phyloP scores from a whole-genome alignment of 2,797 vertebrate species.

The Channallabes apus region DNA sequence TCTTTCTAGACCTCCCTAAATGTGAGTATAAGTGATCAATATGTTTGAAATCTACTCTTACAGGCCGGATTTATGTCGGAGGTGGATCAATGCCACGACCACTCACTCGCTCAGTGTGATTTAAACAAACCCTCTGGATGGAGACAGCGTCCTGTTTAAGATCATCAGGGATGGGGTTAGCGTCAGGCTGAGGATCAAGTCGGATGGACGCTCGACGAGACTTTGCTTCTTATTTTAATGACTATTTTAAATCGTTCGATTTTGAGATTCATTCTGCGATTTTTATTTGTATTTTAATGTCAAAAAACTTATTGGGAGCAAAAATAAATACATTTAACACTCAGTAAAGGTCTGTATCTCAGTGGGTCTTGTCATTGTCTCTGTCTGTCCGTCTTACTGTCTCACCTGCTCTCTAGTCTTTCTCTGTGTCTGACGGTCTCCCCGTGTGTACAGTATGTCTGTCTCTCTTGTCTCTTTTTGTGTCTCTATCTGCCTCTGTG shows the following conservation, averaged over 20 bases:
- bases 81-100: not conserved
- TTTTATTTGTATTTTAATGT: conserved; percentile 17
- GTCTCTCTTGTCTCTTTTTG: too few species aligned
- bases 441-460: too few species aligned
- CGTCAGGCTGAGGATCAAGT: not conserved
- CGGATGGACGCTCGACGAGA: not conserved
- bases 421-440: not conserved
- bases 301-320: conserved; percentile 1
- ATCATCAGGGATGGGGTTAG: not conserved
- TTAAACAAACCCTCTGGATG: not conserved
- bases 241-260: conserved; percentile 23
- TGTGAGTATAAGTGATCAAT: not conserved
- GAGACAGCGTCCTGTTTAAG: not conserved
- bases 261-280: not conserved
- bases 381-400: not conserved
- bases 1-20: not conserved
- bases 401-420: not conserved
- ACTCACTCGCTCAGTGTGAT: not conserved
- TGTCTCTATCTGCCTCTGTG: not conserved
- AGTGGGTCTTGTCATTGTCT: not conserved
- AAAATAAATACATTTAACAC: not conserved
- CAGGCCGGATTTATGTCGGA: not conserved
- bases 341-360: not conserved
- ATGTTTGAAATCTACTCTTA: not conserved
- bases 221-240: conserved; percentile 10